A percentile compares a stretch with the other conserved stretches of the same genome.
Evolutionary conservation across 2,888 invertebrate species (phyloP).

Genomic region (Matsumyia berberina): DNA sequence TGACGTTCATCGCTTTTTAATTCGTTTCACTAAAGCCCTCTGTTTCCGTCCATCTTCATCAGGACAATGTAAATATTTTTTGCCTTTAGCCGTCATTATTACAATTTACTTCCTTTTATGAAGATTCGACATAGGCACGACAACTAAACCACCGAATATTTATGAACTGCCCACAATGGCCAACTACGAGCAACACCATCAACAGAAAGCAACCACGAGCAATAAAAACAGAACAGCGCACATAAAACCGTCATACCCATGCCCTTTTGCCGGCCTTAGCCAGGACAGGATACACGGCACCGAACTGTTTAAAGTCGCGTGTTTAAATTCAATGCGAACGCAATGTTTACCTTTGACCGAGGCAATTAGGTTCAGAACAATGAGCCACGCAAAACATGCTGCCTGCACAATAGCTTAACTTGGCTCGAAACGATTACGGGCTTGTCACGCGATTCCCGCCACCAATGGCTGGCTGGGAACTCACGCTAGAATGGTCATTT

Average conservation of each 20-base stretch:
- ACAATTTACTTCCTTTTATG: slow-evolving; percentile 52
- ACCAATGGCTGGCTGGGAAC: slow-evolving; percentile 31
- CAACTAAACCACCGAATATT: slow-evolving; percentile 74
- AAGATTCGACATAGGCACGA: slow-evolving; percentile 74
- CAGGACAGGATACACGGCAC: neutral
- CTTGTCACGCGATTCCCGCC: slow-evolving; percentile 69
- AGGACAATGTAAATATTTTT: slow-evolving; percentile 33
- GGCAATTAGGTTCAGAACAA: slow-evolving; percentile 70
- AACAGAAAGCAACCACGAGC: slow-evolving; percentile 27
- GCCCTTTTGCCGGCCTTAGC: neutral
- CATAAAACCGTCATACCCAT: slow-evolving; percentile 44
- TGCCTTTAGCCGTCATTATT: slow-evolving; percentile 38
- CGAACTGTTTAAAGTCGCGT: slow-evolving; percentile 64
- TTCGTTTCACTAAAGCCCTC: slow-evolving; percentile 30
- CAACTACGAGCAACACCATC: slow-evolving; percentile 63
- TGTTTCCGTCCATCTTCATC: slow-evolving; percentile 27
- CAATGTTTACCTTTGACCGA: slow-evolving; percentile 70
- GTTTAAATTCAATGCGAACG: slow-evolving; percentile 56
- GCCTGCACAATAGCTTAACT: slow-evolving; percentile 60
- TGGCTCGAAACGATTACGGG: slow-evolving; percentile 63
- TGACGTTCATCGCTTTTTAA: slow-evolving; percentile 53
- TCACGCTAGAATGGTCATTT: slow-evolving; percentile 58
- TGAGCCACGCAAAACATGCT: slow-evolving; percentile 35
- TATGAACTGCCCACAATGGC: slow-evolving; percentile 70
- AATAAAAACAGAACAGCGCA: slow-evolving; percentile 59